phyloP scores from a whole-genome alignment of 2,797 vertebrate genomes.

The Rhynchonycteris naso region DNA sequence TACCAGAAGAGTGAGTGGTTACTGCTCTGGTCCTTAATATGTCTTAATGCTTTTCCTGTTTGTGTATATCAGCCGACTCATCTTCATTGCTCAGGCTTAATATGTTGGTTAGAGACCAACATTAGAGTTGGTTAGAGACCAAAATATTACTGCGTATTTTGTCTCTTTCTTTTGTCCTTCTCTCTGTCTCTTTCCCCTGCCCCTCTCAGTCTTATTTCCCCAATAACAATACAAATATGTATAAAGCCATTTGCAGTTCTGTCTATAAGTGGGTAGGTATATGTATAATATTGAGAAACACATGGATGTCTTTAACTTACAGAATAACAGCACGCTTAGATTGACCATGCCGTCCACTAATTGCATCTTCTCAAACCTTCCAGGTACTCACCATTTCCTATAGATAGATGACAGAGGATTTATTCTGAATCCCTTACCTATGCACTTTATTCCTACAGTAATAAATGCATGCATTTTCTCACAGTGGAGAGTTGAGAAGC shows the following conservation, averaged over 20 bases:
- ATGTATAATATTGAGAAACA: neutral
- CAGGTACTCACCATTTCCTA: neutral
- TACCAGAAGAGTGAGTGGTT: fast-evolving
- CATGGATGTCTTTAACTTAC: neutral
- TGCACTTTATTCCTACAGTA: neutral
- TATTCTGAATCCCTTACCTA: neutral
- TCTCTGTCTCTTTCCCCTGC: neutral
- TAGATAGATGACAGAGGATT: neutral
- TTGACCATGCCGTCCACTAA: neutral
- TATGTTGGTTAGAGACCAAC: too few relatives aligned
- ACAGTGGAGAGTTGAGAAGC: neutral
- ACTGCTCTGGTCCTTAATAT: fast-evolving
- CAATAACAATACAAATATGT: neutral
- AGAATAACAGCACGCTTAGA: neutral
- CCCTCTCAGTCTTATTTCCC: neutral
- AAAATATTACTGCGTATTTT: neutral
- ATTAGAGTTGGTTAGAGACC: too few relatives aligned
- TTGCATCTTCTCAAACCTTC: neutral
- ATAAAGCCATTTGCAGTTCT: neutral
- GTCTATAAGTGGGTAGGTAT: neutral
- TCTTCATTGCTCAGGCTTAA: neutral
- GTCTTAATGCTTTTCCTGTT: neutral
- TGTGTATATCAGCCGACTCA: fast-evolving
- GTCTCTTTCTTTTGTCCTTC: neutral
- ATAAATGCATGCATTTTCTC: neutral